Conservation (phyloP, 2,113 vertebrate species). For the Prochilodus magdalenae region DNA sequence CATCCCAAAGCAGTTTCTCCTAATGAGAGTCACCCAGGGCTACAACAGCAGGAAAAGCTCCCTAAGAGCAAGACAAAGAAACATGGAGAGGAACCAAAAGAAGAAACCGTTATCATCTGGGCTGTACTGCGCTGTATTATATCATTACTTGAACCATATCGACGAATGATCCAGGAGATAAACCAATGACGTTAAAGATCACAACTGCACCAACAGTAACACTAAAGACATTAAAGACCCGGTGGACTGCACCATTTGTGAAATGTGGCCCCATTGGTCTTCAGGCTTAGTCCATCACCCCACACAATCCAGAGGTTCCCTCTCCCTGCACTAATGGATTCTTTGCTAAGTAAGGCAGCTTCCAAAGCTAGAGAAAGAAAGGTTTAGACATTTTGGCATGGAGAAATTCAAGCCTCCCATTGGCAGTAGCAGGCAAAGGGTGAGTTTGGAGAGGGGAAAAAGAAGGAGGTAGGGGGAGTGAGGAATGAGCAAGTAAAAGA, state of each 20-base stretch:
- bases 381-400: slow-evolving; percentile 66
- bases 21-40: too few relatives aligned
- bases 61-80: too few relatives aligned
- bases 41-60: too few relatives aligned
- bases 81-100: too few relatives aligned
- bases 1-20: too few relatives aligned
- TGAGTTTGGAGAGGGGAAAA: background rate
- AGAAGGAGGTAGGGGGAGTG: background rate
- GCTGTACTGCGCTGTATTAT: too few relatives aligned
- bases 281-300: slow-evolving; percentile 48
- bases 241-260: slow-evolving; percentile 55
- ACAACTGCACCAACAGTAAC: too few relatives aligned
- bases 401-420: slow-evolving; percentile 62
- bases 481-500: slow-evolving; percentile 53
- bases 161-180: slow-evolving; percentile 36
- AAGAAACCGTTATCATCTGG: too few relatives aligned
- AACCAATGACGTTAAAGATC: background rate
- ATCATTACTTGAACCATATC: too few relatives aligned
- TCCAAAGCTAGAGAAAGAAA: slow-evolving; percentile 63
- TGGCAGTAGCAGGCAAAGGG: slow-evolving; percentile 51
- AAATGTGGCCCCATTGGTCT: slow-evolving; percentile 56
- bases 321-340: slow-evolving; percentile 19
- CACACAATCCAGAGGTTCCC: slow-evolving; percentile 60
- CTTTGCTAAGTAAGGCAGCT: slow-evolving; percentile 62
- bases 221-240: too few relatives aligned